Evolutionary conservation across 1,140 invertebrate genomes (phyloP).

Genomic region (Patella vulgata): DNA sequence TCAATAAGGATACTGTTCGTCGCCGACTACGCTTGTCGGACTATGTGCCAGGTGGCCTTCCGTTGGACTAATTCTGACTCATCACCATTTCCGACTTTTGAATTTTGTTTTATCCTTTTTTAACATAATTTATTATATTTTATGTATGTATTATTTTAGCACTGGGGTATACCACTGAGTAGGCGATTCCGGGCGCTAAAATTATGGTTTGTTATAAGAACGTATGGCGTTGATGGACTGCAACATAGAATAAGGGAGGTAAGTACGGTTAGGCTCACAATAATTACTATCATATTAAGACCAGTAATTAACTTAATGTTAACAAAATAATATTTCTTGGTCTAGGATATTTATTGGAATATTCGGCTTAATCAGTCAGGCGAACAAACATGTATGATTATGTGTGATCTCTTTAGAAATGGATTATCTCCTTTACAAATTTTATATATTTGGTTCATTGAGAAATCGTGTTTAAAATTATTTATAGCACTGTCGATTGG

Average conservation of each 20-base stretch:
- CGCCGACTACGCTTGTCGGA: too few species aligned
- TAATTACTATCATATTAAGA: background rate
- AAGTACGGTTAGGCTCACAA: too few species aligned
- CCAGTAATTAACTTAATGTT: background rate
- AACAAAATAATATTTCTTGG: background rate
- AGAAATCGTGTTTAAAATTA: too few species aligned
- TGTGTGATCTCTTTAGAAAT: background rate
- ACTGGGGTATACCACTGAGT: slow-evolving; percentile 97
- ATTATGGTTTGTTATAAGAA: slow-evolving; percentile 96
- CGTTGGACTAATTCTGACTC: too few species aligned
- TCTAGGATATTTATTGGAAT: background rate
- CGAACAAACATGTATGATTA: slow-evolving; percentile 1
- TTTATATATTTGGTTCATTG: too few species aligned
- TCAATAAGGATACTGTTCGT: too few species aligned
- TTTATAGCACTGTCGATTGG: slow-evolving; percentile 86
- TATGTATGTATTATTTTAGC: slow-evolving; percentile 77
- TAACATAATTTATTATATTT: too few species aligned
- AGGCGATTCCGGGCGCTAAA: slow-evolving; percentile 93
- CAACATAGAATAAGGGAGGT: slow-evolving; percentile 89
- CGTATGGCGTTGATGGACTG: slow-evolving; percentile 92
- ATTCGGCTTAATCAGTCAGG: background rate
- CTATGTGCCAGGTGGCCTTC: too few species aligned
- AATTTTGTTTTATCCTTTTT: too few species aligned
- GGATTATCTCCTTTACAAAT: background rate
- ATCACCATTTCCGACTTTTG: too few species aligned